These are phyloP conservation scores for Achroia grisella DNA, from an alignment of 1,140 invertebrate genomes.

Conservation along the genomic window DNA sequence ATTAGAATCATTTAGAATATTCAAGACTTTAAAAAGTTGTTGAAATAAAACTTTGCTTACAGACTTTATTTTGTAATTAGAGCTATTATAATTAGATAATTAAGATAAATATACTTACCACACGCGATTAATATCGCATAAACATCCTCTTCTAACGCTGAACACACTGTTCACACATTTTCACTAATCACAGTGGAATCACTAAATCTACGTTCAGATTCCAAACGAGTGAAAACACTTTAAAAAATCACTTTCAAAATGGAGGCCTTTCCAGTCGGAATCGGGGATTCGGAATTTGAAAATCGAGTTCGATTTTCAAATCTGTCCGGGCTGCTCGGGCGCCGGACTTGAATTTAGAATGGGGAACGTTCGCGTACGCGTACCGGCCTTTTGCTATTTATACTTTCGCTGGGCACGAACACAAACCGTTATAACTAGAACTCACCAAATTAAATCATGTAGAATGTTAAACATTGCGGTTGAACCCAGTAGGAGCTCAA, in stretches of 20 bases:
- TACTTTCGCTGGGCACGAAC: conserved; percentile 44
- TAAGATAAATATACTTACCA: conserved; percentile 27
- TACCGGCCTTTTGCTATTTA: conserved; percentile 38
- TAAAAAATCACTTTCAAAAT: too few species aligned
- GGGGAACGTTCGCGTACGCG: conserved; percentile 18
- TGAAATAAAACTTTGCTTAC: too few species aligned
- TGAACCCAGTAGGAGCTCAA: conserved; percentile 11
- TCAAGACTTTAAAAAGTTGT: too few species aligned
- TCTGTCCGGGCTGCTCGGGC: conserved; percentile 41
- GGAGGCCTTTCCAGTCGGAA: conserved; percentile 53
- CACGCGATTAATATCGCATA: conserved; percentile 19
- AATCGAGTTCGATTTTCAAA: conserved; percentile 33
- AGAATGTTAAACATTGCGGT: background rate
- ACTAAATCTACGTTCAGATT: background rate
- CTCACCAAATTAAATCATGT: conserved; percentile 1
- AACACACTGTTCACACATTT: conserved; percentile 58
- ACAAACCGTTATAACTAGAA: conserved; percentile 20
- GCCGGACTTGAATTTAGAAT: conserved; percentile 55
- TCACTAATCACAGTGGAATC: conserved; percentile 21
- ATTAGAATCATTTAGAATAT: too few species aligned
- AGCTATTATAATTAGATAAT: background rate
- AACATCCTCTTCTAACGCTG: conserved; percentile 26
- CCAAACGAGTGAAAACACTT: background rate
- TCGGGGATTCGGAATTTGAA: conserved; percentile 22
- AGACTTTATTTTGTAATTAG: too few species aligned